Evolutionary conservation across 2,888 invertebrate species (phyloP).

Genomic region (Oligia fasciuncula): DNA sequence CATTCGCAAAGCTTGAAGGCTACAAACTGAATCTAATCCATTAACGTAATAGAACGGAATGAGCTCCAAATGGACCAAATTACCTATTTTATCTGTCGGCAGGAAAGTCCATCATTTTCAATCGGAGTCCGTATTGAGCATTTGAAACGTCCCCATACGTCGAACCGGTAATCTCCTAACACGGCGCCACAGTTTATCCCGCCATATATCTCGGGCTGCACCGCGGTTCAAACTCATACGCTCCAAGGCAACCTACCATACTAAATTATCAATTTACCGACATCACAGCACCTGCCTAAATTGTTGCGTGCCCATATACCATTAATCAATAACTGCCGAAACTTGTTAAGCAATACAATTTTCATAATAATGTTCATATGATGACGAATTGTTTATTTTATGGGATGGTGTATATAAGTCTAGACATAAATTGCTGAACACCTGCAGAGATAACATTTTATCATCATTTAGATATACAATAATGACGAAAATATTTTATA

Average conservation of each 20-base stretch:
- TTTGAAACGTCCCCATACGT: constrained; percentile 78
- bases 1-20: neutral
- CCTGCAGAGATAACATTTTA: constrained; percentile 5
- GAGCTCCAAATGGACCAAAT: constrained; percentile 45
- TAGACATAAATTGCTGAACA: constrained; percentile 16
- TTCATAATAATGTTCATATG: constrained; percentile 70
- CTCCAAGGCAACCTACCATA: constrained; percentile 59
- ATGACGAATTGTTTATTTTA: constrained; percentile 60
- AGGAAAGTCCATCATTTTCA: constrained; percentile 67
- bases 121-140: constrained; percentile 73
- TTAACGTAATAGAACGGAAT: constrained; percentile 46
- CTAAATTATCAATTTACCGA: constrained; percentile 78
- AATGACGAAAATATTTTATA: neutral
- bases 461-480: neutral
- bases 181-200: constrained; percentile 78
- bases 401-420: constrained; percentile 18
- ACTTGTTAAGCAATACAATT: constrained; percentile 74
- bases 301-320: constrained; percentile 79
- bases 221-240: constrained; percentile 62
- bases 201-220: constrained; percentile 76
- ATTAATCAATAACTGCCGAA: constrained; percentile 83
- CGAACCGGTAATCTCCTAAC: constrained; percentile 75
- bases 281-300: constrained; percentile 78
- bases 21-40: constrained; percentile 49
- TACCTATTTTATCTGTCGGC: constrained; percentile 47